Evolutionary conservation across 2,797 vertebrate species (phyloP).

Genomic region (Chaetodon trifasciatus): DNA sequence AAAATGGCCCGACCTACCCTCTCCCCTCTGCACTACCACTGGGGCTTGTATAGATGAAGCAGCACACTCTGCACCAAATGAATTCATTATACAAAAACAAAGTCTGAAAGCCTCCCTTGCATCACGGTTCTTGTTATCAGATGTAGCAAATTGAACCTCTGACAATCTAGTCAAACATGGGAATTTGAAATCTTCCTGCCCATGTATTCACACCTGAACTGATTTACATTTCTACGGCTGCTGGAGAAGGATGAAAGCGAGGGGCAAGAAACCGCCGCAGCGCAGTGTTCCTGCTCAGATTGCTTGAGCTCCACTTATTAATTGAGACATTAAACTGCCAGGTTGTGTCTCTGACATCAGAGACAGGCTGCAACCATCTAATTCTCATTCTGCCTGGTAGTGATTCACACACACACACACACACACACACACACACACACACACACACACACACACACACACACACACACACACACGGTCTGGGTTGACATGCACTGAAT

Average conservation of each 20-base stretch:
- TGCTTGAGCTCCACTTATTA: constrained; percentile 51
- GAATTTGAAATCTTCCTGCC: constrained; percentile 4
- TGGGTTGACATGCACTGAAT: constrained; percentile 28
- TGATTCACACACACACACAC: constrained; percentile 2
- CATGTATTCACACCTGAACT: constrained; percentile 34
- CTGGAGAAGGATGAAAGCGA: constrained; percentile 34
- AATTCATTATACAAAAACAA: constrained; percentile 50
- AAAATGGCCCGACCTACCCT: constrained; percentile 10
- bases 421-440: background rate
- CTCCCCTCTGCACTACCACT: constrained; percentile 25
- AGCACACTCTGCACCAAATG: constrained; percentile 17
- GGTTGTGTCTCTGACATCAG: constrained; percentile 44
- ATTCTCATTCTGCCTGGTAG: constrained; percentile 28
- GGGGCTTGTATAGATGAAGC: constrained; percentile 29
- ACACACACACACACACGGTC: constrained; percentile 8
- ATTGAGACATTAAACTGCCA: constrained; percentile 63
- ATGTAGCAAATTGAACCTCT: constrained; percentile 39
- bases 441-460: background rate
- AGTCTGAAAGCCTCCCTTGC: constrained; percentile 31
- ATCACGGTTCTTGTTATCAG: constrained; percentile 56
- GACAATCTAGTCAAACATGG: constrained; percentile 39
- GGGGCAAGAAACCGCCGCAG: background rate
- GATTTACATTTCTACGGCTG: constrained; percentile 54
- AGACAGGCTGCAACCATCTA: constrained; percentile 22
- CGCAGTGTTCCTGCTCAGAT: constrained; percentile 25